Evolutionary conservation across 2,797 vertebrate genomes (phyloP).

Genomic region (Amblyopsis hoosieri): DNA sequence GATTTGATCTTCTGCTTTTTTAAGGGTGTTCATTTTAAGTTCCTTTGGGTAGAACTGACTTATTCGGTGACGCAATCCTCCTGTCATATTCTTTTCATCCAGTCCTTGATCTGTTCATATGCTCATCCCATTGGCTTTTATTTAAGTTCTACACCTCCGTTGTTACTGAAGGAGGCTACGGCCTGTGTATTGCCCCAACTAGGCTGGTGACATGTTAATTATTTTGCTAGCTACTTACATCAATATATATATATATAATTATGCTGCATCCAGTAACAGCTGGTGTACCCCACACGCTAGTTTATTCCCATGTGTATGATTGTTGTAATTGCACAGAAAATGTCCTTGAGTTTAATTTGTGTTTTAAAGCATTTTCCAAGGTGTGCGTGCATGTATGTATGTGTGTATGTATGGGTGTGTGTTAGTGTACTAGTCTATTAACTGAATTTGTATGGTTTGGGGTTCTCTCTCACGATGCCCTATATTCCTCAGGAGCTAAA

Average conservation of each 20-base stretch:
- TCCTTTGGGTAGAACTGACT: constrained; percentile 29
- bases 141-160: too few relatives aligned
- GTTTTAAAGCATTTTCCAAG: constrained; percentile 9
- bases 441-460: constrained; percentile 42
- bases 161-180: too few relatives aligned
- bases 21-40: constrained; percentile 32
- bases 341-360: constrained; percentile 24
- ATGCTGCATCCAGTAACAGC: constrained; percentile 30
- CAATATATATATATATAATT: constrained; percentile 20
- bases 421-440: constrained; percentile 25
- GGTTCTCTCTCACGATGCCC: constrained; percentile 26
- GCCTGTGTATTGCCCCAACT: constrained; percentile 11
- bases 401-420: constrained; percentile 26
- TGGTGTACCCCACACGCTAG: constrained; percentile 2
- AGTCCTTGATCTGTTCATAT: too few relatives aligned
- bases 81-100: not conserved
- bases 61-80: constrained; percentile 10
- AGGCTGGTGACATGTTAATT: constrained; percentile 43
- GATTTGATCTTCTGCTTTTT: constrained; percentile 17
- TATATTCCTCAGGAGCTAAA: constrained; percentile 40
- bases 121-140: constrained; percentile 13
- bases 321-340: constrained; percentile 29
- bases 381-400: constrained; percentile 2
- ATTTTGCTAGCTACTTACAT: constrained; percentile 57
- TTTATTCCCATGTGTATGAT: constrained; percentile 19